Evolutionary conservation across 2,113 vertebrate genomes (phyloP).

Genomic region (Microtus montanus): DNA sequence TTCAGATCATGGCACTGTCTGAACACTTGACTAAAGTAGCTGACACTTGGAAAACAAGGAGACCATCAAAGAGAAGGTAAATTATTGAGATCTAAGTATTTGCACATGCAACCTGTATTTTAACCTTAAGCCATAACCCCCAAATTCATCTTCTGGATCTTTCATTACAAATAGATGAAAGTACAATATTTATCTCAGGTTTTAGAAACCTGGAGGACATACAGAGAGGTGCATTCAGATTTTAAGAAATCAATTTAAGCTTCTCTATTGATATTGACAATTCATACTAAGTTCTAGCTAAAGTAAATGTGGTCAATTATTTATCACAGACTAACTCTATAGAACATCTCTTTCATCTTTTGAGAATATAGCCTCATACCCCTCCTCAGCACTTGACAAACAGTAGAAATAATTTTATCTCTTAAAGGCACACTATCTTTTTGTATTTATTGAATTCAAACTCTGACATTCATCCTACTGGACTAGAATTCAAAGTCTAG

Average conservation of each 20-base stretch:
- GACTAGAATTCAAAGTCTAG: background rate
- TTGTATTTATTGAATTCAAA: background rate
- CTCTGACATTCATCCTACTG: background rate
- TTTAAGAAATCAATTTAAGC: conserved; percentile 46
- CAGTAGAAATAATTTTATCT: background rate
- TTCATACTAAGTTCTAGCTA: conserved; percentile 62
- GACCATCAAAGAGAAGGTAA: background rate
- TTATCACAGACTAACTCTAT: conserved; percentile 54
- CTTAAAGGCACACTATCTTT: background rate
- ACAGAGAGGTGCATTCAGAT: conserved; percentile 49
- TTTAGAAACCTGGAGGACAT: conserved; percentile 49
- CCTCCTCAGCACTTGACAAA: background rate
- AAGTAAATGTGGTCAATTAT: conserved; percentile 71
- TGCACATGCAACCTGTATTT: conserved; percentile 41
- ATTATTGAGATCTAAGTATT: conserved; percentile 45
- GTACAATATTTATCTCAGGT: conserved; percentile 43
- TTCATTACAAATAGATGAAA: conserved; percentile 52
- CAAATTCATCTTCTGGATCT: conserved; percentile 17
- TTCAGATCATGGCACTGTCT: background rate
- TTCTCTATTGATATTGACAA: conserved; percentile 45
- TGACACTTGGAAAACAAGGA: background rate
- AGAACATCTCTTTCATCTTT: conserved; percentile 28
- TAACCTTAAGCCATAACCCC: conserved; percentile 29
- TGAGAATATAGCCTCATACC: conserved; percentile 19
- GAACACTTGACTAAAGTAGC: background rate